Evolutionary conservation across 30 jellyfish, hydroid and myxozoan species (phyloP), one percentile per base, ranked within the genome.

Genomic region (Cassiopea andromeda): DNA sequence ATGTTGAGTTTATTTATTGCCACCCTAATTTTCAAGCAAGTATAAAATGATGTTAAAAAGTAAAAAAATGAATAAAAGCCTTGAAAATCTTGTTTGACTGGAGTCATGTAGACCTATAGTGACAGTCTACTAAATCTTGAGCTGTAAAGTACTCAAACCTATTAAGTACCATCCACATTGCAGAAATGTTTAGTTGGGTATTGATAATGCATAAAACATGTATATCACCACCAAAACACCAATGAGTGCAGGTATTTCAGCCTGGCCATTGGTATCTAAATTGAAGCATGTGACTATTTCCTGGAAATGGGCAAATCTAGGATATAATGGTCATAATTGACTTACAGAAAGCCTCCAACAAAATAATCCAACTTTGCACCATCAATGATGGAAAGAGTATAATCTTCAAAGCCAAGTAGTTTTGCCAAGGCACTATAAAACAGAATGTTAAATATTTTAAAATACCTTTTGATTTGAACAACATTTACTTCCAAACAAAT

Each of bases 261-360:
- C 64, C 9, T 50, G 64, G 8, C 64, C 5, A 9, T 50, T 50
- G 64, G 64, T 50, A 50, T 50, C 64, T 50, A 50, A 50, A 50
- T 50, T 9, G 9, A 50, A 9, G 8, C 9, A 50, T 50, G 5
- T 50, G 64, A 50, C 9, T 50, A 2, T 9, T 2, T 50, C 5
- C 64, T 50, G 64, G 64, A 50, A 50, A 50, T 50, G 5, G 9
- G 64, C 64, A 50, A 5, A 50, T 50, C 9, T 50, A 50, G 64
- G 64, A 50, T 50, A 50, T 50, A 50, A 50, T 50, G 8, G 9
- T 50, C 64, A 59, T 13, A 48, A 15, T 5, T n/a, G n/a, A 87
- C 94, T 77, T 69, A 78, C 94, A 87, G 73, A 66, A 77, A 78
- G 9, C 90, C 94, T 48, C 90, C 94, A 66, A 87, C 94, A 78